phyloP scores from a whole-genome alignment of 2,888 invertebrate species.

The Laspeyria flexula region DNA sequence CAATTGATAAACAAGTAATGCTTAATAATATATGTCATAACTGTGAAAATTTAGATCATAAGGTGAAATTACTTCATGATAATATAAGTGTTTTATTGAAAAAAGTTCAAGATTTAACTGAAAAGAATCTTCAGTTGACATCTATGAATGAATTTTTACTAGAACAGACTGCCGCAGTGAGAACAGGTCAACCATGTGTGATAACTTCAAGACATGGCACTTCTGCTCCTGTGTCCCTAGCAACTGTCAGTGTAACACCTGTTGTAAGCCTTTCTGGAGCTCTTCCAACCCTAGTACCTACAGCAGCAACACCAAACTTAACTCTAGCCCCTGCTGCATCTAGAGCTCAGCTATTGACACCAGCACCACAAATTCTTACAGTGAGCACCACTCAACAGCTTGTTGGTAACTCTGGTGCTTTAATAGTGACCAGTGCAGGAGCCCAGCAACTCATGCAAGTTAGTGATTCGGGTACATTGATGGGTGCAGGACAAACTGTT shows the following conservation, averaged over 20 bases:
- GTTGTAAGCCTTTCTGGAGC: slow-evolving; percentile 79
- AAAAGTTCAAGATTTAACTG: slow-evolving; percentile 76
- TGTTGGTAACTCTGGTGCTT: slow-evolving; percentile 78
- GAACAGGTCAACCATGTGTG: slow-evolving; percentile 77
- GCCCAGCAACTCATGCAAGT: slow-evolving; percentile 83
- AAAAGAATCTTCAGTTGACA: slow-evolving; percentile 78
- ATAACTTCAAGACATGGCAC: slow-evolving; percentile 80
- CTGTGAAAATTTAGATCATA: slow-evolving; percentile 75
- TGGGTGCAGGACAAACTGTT: slow-evolving; percentile 81
- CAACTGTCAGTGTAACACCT: slow-evolving; percentile 81
- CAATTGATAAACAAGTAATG: slow-evolving; percentile 66
- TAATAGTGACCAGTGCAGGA: slow-evolving; percentile 82
- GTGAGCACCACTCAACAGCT: slow-evolving; percentile 82
- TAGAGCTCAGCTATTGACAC: slow-evolving; percentile 76
- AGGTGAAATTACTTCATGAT: slow-evolving; percentile 77
- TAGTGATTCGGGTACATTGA: slow-evolving; percentile 80
- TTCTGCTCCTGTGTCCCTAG: slow-evolving; percentile 79
- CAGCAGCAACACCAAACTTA: slow-evolving; percentile 72
- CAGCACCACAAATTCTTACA: slow-evolving; percentile 78
- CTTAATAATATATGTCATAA: slow-evolving; percentile 62
- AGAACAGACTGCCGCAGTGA: slow-evolving; percentile 73
- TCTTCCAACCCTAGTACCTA: slow-evolving; percentile 73
- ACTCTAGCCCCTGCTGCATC: slow-evolving; percentile 78
- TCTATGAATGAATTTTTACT: slow-evolving; percentile 82
- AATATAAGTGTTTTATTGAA: slow-evolving; percentile 80